These are phyloP conservation scores for Saccopteryx leptura DNA, from an alignment of 2,113 vertebrate species.

Conservation along the genomic window DNA sequence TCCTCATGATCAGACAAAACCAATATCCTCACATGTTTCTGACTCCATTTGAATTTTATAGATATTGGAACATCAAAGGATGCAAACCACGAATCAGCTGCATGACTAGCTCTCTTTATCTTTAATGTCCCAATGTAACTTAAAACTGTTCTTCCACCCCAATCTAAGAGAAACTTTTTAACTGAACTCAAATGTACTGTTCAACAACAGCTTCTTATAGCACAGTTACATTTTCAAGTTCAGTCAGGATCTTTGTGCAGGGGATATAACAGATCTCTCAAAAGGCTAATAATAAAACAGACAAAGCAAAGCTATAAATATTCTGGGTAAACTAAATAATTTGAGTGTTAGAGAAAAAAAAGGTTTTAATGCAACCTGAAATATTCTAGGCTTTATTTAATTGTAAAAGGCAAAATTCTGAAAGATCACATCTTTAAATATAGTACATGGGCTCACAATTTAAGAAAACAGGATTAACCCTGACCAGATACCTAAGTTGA, in stretches of 20 bases:
- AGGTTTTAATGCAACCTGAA: not conserved
- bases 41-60: not conserved
- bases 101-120: not conserved
- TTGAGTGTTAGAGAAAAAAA: slow-evolving; percentile 1
- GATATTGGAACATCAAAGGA: not conserved
- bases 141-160: not conserved
- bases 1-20: not conserved
- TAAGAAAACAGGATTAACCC: not conserved
- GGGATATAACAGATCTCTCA: not conserved
- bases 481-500: too few relatives aligned
- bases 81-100: not conserved
- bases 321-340: not conserved
- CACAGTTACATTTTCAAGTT: not conserved
- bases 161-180: not conserved
- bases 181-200: not conserved
- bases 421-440: slow-evolving; percentile 20
- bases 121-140: not conserved
- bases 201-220: not conserved
- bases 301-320: not conserved
- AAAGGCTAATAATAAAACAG: not conserved
- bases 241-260: not conserved
- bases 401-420: not conserved
- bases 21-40: not conserved
- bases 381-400: not conserved
- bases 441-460: not conserved